These are phyloP conservation scores for Bradypodion pumilum DNA, from an alignment of 2,797 vertebrate genomes.

Conservation along the genomic window DNA sequence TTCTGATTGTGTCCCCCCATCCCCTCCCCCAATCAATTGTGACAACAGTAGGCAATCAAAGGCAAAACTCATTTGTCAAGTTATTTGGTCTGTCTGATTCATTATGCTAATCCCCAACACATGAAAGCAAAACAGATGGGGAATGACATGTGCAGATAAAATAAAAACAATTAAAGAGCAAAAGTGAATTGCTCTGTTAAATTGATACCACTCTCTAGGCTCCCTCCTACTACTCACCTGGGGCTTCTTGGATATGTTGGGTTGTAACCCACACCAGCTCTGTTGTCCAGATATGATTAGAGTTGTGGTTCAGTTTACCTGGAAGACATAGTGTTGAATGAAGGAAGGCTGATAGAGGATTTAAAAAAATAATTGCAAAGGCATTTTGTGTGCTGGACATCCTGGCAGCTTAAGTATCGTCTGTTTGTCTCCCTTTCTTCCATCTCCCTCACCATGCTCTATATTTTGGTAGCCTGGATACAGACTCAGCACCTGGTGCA, in stretches of 20 bases:
- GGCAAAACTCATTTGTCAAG: conserved; percentile 71
- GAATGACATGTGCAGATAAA: conserved; percentile 67
- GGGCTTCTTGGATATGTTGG: neutral
- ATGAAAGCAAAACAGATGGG: conserved; percentile 77
- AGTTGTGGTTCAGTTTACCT: neutral
- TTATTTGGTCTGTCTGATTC: conserved; percentile 71
- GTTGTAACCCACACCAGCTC: neutral
- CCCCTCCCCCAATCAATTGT: conserved; percentile 32
- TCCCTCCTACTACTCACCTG: neutral
- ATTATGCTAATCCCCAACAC: conserved; percentile 77
- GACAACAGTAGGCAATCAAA: conserved; percentile 60
- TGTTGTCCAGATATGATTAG: neutral
- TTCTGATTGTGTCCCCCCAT: neutral
- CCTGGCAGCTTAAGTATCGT: neutral
- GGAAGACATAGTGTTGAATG: neutral
- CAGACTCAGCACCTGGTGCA: conserved; percentile 27
- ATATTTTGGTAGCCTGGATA: neutral
- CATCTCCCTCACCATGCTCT: too few relatives aligned
- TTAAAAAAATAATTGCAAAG: conserved; percentile 31
- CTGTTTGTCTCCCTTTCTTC: neutral
- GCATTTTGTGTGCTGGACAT: conserved; percentile 3
- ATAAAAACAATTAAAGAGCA: conserved; percentile 48
- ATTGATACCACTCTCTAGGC: conserved; percentile 52
- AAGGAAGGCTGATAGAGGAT: conserved; percentile 32
- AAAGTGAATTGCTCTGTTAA: conserved; percentile 56